Base-by-base conservation (phyloP, 2,797 vertebrate genomes). In the Semotilus atromaculatus region DNA sequence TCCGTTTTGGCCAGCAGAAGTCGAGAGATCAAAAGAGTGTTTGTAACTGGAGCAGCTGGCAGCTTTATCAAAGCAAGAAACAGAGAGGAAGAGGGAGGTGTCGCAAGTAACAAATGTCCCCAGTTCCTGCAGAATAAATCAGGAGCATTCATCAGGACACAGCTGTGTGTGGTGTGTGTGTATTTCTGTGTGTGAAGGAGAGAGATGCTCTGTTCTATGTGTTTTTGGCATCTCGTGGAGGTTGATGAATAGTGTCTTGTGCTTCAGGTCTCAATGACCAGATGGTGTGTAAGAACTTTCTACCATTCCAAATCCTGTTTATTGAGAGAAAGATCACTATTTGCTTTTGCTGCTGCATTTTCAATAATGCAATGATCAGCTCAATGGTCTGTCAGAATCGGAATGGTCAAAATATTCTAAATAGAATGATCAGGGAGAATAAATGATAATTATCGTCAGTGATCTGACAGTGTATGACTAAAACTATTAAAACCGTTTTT, bases 11-110 rank as follows among this genome's bases (percentile, higher is more conserved):
- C 91, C 88, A 23, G 72, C 36, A 36, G 70, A 64, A 68, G 71
- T 70, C 34, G 53, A 74, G 72, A 80, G 85, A 88, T 88, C 87
- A 89, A 88, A 87, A 86, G 78, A 38, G 89, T 90, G 89, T 94
- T 95, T 95, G 93, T 95, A 87, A 90, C 88, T 89, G 89, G 90
- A 90, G 89, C 94, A 96, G 94, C 95, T 96, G 95, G 92, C 92
- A 90, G 92, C 90, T 91, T 90, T 93, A 94, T 93, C 91, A 91
- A 87, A 90, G 89, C 31, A 70, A 79, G 77, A 48, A 91, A 87
- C 86, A 83, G 75, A 72, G 70, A 60, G 86, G 67, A 78, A 48
- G 66, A 72, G 79, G 62, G 77, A 68, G 75, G 51, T 79, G 88
- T 86, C 85, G 80, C 43, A 66, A 83, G 73, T 85, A 84, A 86